Evolutionary conservation across 2,113 vertebrate species (phyloP).

Genomic region (Otocyon megalotis): DNA sequence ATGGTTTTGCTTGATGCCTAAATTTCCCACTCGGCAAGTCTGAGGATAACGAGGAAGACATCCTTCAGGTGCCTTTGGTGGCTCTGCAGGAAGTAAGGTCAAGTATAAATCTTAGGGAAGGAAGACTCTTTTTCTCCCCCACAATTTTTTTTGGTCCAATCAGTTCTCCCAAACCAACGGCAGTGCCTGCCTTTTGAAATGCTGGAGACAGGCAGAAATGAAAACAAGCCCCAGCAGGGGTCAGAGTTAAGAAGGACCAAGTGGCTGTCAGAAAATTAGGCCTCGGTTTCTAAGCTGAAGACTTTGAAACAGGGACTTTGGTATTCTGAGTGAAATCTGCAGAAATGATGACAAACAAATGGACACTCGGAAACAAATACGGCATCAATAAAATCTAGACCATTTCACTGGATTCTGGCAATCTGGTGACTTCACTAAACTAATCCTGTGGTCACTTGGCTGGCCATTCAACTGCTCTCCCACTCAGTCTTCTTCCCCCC

Average conservation of each 20-base stretch:
- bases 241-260: conserved; percentile 2
- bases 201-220: background rate
- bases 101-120: background rate
- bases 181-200: background rate
- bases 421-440: background rate
- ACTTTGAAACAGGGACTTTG: background rate
- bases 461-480: background rate
- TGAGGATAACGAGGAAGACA: background rate
- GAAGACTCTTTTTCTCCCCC: background rate
- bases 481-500: background rate
- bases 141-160: background rate
- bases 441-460: background rate
- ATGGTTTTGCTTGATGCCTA: background rate
- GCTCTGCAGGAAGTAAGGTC: background rate
- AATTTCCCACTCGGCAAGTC: background rate
- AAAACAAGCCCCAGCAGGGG: conserved; percentile 13
- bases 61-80: background rate
- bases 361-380: background rate
- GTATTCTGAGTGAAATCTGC: conserved; percentile 20
- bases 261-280: background rate
- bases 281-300: background rate
- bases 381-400: background rate
- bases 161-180: conserved; percentile 25
- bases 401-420: background rate
- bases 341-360: background rate